Percentiles rank a stretch among this genome's conserved stretches.
Evolutionary conservation across 2,113 vertebrate species (phyloP).

Genomic region (Grus americana): DNA sequence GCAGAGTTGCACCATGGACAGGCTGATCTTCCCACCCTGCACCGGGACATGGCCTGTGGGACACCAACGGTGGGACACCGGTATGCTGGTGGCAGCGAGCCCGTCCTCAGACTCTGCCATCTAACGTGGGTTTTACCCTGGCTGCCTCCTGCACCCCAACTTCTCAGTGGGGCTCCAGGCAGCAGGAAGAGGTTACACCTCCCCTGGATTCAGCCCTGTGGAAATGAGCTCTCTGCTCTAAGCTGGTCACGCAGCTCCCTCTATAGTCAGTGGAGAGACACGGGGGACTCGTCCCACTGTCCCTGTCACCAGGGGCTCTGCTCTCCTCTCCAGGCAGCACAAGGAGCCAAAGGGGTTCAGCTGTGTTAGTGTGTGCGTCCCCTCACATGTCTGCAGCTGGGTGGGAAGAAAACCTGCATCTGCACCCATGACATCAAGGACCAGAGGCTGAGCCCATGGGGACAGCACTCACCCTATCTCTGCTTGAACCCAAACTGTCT

Average conservation of each 20-base stretch:
- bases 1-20: background rate
- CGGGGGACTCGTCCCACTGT: background rate
- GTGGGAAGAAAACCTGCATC: background rate
- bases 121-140: rapidly evolving
- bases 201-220: background rate
- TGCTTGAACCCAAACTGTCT: background rate
- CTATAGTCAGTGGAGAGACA: conserved; percentile 52
- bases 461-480: background rate
- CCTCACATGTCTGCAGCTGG: rapidly evolving
- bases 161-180: background rate
- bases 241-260: conserved; percentile 57
- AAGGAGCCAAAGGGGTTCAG: background rate
- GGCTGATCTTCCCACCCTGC: background rate
- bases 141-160: background rate
- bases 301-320: background rate
- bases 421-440: background rate
- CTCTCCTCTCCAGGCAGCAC: background rate
- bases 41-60: no score
- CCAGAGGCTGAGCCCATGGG: rapidly evolving
- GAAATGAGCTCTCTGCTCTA: background rate
- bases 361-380: no score
- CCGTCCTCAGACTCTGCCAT: rapidly evolving
- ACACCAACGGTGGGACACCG: background rate
- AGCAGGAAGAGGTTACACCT: background rate
- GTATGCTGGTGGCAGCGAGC: background rate